phyloP scores from a whole-genome alignment of 2,888 invertebrate genomes.

The Nephrocerus scutellatus region DNA sequence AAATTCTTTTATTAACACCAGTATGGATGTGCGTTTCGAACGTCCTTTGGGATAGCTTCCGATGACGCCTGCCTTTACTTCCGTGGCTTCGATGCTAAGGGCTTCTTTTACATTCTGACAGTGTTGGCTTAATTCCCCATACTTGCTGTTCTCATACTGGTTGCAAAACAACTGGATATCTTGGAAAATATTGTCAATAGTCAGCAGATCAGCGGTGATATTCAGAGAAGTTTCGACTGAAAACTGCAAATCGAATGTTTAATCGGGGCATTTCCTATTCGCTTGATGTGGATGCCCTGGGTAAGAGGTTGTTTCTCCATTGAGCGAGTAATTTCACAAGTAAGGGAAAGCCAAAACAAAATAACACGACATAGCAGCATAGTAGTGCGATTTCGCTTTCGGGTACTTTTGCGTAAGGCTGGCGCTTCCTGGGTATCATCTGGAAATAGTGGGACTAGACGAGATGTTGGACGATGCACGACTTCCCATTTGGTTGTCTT shows the following conservation, averaged over 20 bases:
- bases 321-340: background rate
- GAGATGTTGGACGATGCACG: background rate
- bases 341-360: background rate
- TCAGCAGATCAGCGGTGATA: no score
- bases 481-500: background rate
- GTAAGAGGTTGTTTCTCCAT: background rate
- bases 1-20: no score
- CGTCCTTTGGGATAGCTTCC: no score
- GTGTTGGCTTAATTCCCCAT: background rate
- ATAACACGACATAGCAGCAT: background rate
- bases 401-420: background rate
- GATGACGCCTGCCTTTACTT: background rate
- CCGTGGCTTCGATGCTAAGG: background rate
- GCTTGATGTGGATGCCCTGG: background rate
- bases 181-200: background rate
- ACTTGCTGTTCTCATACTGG: background rate
- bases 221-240: background rate
- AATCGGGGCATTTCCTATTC: no score
- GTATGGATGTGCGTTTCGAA: no score
- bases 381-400: background rate
- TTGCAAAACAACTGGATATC: background rate
- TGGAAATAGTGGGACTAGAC: background rate
- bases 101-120: background rate
- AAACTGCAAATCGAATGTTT: background rate
- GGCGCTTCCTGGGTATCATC: background rate